phyloP scores from a whole-genome alignment of 2,888 invertebrate species.

The Formica aserva region DNA sequence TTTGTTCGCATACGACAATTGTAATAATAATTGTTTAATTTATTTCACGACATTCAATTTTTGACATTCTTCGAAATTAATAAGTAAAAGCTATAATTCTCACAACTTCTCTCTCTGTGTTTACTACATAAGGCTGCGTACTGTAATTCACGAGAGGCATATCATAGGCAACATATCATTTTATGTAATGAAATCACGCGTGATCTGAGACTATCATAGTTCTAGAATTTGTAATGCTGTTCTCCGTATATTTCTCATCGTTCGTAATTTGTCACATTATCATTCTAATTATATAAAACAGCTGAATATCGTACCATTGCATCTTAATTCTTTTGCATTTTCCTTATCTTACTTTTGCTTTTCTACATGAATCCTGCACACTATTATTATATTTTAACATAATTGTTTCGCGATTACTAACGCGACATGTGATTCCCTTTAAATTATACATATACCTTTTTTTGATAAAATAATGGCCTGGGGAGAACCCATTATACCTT shows the following conservation, averaged over 20 bases:
- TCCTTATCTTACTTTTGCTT: not conserved
- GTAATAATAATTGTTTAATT: not conserved
- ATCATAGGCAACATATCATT: not conserved
- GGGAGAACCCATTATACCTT: not conserved
- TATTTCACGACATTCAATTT: conserved; percentile 6
- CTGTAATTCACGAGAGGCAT: not conserved
- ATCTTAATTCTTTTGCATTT: not conserved
- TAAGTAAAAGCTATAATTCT: not conserved
- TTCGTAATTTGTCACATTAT: conserved; percentile 48
- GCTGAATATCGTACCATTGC: conserved; percentile 16
- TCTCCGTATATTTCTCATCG: conserved; percentile 43
- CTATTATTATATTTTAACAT: not conserved
- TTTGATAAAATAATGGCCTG: too few species aligned
- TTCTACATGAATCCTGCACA: not conserved
- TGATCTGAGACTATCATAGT: conserved; percentile 29
- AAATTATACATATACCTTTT: not conserved
- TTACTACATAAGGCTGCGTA: not conserved
- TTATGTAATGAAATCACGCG: conserved; percentile 14
- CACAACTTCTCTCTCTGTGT: not conserved
- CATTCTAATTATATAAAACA: conserved; percentile 59
- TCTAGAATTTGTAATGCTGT: conserved; percentile 23
- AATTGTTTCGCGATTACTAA: not conserved
- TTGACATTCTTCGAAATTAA: not conserved
- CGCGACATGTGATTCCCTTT: too few species aligned
- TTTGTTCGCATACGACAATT: not conserved